phyloP scores from a whole-genome alignment of 23 tunicate species.

The Trididemnum nubilum region DNA sequence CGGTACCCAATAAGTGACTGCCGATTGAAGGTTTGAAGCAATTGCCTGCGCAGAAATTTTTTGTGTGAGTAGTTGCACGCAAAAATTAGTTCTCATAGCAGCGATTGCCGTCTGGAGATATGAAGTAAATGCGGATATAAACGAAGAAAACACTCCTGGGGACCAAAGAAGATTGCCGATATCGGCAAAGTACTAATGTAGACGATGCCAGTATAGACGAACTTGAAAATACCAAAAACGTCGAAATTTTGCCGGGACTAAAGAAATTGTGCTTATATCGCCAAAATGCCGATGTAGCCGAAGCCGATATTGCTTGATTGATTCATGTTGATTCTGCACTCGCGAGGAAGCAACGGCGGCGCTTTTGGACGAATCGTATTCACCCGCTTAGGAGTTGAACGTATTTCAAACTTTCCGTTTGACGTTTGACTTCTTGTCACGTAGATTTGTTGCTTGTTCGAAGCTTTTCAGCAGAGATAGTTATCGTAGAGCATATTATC shows the following conservation, averaged over 20 bases:
- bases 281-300: not conserved
- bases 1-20: no score
- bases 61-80: not conserved
- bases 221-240: not conserved
- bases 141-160: constrained; percentile 11
- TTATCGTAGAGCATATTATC: no score
- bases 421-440: no score
- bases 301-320: not conserved
- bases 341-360: not conserved
- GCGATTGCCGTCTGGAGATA: constrained; percentile 11
- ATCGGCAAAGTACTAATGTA: constrained; percentile 2
- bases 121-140: constrained; percentile 18
- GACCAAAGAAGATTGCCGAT: constrained; percentile 10
- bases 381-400: no score
- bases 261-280: constrained; percentile 14
- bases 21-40: not conserved
- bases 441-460: no score
- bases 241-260: constrained; percentile 8
- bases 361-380: no score
- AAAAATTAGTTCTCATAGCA: not conserved
- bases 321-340: no score
- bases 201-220: constrained; percentile 12
- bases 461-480: no score
- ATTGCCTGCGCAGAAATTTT: constrained; percentile 1
- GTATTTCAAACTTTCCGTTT: no score